phyloP scores from a whole-genome alignment of 2,797 vertebrate species.

The Numenius phaeopus region DNA sequence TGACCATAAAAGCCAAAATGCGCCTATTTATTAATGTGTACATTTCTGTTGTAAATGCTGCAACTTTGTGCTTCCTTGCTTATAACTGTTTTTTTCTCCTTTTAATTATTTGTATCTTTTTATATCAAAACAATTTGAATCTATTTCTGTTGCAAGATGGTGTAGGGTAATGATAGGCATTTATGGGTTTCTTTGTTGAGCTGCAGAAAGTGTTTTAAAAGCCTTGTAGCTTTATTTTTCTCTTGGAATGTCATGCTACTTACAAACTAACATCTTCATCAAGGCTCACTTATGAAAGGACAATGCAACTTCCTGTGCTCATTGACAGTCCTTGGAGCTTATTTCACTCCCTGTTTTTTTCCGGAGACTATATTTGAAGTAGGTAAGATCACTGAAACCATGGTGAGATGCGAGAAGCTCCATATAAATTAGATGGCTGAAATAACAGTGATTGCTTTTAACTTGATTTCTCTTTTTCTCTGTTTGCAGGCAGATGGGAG shows the following conservation, averaged over 20 bases:
- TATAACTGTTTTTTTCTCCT: neutral
- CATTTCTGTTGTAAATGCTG: neutral
- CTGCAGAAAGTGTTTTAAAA: conserved; percentile 48
- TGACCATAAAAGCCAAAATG: neutral
- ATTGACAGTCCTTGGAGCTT: conserved; percentile 19
- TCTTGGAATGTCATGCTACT: conserved; percentile 20
- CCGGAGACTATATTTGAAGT: conserved; percentile 38
- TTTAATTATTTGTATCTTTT: conserved; percentile 44
- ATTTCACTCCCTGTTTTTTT: conserved; percentile 19
- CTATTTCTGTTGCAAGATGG: conserved; percentile 34
- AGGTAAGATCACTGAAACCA: conserved; percentile 35
- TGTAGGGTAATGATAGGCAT: conserved; percentile 30
- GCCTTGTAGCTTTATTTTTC: conserved; percentile 48
- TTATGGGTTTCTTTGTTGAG: conserved; percentile 23
- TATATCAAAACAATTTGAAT: conserved; percentile 28
- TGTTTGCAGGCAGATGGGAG: conserved; percentile 40
- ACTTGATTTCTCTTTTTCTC: conserved; percentile 28
- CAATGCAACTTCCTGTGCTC: conserved; percentile 7
- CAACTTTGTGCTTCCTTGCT: neutral
- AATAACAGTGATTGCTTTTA: conserved; percentile 26
- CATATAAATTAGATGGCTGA: conserved; percentile 35
- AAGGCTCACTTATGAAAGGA: conserved; percentile 57
- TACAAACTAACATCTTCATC: conserved; percentile 27
- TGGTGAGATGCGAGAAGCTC: neutral
- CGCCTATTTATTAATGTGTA: fast-evolving